Evolutionary conservation across 2,888 invertebrate genomes (phyloP), one percentile per base, ranked within the genome.

Genomic region (Nomada ferruginata): DNA sequence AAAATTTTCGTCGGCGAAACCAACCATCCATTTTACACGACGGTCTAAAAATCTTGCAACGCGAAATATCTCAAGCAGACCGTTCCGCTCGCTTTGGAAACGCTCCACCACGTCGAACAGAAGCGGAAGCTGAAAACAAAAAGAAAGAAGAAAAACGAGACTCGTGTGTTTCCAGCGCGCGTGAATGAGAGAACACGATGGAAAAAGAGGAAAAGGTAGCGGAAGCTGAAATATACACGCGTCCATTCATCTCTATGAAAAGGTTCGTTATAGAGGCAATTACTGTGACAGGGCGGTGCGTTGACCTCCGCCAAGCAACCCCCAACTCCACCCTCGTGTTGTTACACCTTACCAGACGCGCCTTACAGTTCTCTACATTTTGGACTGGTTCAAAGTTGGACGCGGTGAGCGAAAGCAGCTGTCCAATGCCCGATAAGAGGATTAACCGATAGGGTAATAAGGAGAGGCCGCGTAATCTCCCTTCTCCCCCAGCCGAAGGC

Each of bases 401-500:
- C 50, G 44, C 50, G 57, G 57, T 57, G 69, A 70, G 73, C 72
- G 76, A 79, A 79, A 68, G 69, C 76, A 74, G 55, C 59, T 61
- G 70, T 59, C 52, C 23, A 65, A 64, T 76, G 59, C 23, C 53
- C 78, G 85, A 85, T 83, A 85, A 85, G 80, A 83, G 85, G 76
- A 85, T 85, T 85, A 85, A 76, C 72, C 69, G 83, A 81, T 85
- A 86, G 82, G 82, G 66, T 80, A 85, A 85, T 78, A 83, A 83
- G 81, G 65, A 79, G 82, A 52, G 59, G 53, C 74, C 76, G 71
- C 68, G 79, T 69, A 61, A 80, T 73, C 66, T 57, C 29, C 23
- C 50, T 9, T 29, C 61, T 36, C 53, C 26, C 36, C 50, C 2
- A 55, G 7, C 61, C 11, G 47, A 11, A 47, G 47, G 47, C 13